Evolutionary conservation across 2,888 invertebrate genomes (phyloP), one percentile per base, ranked within the genome.

Genomic region (Latrodectus hesperus): DNA sequence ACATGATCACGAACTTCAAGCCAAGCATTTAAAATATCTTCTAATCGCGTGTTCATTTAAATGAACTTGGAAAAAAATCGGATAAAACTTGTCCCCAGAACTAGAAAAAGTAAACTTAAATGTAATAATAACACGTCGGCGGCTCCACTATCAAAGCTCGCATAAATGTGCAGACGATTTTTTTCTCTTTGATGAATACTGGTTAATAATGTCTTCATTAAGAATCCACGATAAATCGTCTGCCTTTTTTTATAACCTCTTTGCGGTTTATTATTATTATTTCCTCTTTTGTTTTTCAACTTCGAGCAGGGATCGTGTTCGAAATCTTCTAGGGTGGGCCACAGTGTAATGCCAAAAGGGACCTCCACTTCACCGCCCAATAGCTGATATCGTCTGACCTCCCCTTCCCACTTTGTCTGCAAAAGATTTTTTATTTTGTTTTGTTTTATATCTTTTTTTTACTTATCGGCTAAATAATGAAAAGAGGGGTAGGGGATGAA

Each of bases 181-280:
- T 60, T 38, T 52, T 17, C 26, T 70, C 77, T 81, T 86, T 76
- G 86, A 85, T 85, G 84, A 85, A 85, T 79, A 77, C 73, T 71
- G 67, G 76, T 73, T 87, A 87, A 87, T 87, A 87, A 87, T 87
- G 86, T 87, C 86, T 87, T 87, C 86, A 87, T 87, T 87, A 87
- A 87, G 77, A 72, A 17, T n/a, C 70, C 72, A 81, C 86, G 75
- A 87, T 87, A 82, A 87, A 87, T 87, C 86, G 73, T 87, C 78
- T 16, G 51, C 72, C 55, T 26, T 74, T 55, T 55, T 26, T 72
- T 64, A 17, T 77, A 67, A 77, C 67, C 78, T 60, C 55, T 12
- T 78, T 68, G 78, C 68, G 78, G 78, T 70, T 55, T 53, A 65
- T 76, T 65, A 16, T n/a, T 76, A 9, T 84, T 84, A 22, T 77